These are phyloP conservation scores for Drosophila navojoa DNA, from an alignment of 1,140 invertebrate genomes.

Conservation along the genomic window DNA sequence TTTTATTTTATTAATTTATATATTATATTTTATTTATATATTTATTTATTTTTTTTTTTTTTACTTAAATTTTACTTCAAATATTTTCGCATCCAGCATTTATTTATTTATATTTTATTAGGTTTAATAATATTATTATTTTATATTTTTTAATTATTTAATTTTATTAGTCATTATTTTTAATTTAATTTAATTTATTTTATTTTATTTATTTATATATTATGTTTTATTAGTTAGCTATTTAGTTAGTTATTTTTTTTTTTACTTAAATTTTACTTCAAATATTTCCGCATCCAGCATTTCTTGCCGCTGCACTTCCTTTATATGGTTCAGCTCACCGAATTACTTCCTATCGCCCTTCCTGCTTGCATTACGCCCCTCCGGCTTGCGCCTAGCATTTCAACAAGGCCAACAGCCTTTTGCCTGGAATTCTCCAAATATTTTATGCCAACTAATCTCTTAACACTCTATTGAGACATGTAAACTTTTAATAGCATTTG, in stretches of 20 bases:
- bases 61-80: not conserved
- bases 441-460: slow-evolving; percentile 77
- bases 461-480: slow-evolving; percentile 81
- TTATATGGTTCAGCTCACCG: not conserved
- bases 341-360: slow-evolving; percentile 5
- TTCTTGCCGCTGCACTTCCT: no score
- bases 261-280: no score
- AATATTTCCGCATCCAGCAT: no score
- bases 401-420: slow-evolving; percentile 24
- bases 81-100: no score
- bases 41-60: no score
- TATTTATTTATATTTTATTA: no score
- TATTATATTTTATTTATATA: no score
- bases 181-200: no score
- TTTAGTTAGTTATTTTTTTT: no score
- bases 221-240: no score
- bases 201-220: not conserved
- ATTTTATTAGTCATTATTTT: no score
- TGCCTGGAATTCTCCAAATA: slow-evolving; percentile 56
- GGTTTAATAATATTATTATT: not conserved
- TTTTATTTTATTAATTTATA: no score
- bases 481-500: slow-evolving; percentile 81
- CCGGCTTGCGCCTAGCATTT: slow-evolving; percentile 44
- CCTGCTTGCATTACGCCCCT: not conserved
- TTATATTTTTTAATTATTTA: not conserved